Percentiles rank a stretch among this genome's conserved stretches.
Evolutionary conservation across 2,113 vertebrate genomes (phyloP).

Genomic region (Vimba vimba): DNA sequence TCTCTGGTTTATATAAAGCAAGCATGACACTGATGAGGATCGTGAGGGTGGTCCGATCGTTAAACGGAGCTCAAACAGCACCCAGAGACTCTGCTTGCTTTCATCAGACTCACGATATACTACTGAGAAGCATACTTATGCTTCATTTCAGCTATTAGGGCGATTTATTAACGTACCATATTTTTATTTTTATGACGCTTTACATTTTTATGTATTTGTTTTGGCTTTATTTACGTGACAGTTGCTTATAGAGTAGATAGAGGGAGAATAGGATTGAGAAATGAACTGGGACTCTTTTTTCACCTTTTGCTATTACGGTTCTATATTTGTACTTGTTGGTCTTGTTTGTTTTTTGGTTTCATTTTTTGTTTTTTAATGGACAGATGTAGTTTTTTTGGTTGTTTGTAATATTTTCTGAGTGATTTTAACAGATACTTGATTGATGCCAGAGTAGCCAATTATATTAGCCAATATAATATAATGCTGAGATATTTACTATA

Average conservation of each 20-base stretch:
- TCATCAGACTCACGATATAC: constrained; percentile 1
- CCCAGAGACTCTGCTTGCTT: constrained; percentile 22
- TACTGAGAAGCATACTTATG: background rate
- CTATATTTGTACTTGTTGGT: background rate
- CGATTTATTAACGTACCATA: background rate
- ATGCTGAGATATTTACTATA: background rate
- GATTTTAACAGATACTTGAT: background rate
- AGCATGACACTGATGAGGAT: constrained; percentile 45
- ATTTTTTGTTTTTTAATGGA: too few relatives aligned
- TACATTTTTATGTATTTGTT: background rate
- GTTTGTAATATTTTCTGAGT: too few relatives aligned
- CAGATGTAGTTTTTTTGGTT: too few relatives aligned
- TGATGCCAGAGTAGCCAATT: background rate
- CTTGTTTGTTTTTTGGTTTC: too few relatives aligned
- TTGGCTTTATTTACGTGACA: background rate
- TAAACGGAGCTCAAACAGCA: constrained; percentile 42
- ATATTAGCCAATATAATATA: background rate
- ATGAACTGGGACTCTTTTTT: background rate
- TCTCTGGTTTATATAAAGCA: constrained; percentile 50
- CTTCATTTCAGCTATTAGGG: constrained; percentile 2
- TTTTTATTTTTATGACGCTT: background rate
- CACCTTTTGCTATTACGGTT: background rate
- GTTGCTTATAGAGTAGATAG: background rate
- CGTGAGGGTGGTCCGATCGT: constrained; percentile 54
- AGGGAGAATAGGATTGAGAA: background rate